Base-by-base conservation (phyloP, 2,797 vertebrate genomes). In the Botia almorhae region DNA sequence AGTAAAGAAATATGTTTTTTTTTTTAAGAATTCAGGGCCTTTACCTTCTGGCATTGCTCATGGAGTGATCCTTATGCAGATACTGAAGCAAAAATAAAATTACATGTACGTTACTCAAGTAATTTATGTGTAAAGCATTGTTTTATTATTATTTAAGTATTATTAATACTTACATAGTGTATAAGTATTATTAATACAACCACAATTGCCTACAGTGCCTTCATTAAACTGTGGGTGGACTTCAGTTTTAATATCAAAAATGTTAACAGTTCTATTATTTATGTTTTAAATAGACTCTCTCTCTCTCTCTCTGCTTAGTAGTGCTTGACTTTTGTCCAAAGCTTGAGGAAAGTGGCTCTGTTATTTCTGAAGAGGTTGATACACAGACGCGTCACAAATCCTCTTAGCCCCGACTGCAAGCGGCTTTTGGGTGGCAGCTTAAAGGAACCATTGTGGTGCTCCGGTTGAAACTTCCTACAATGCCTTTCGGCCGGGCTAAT, bases 311-410 rank as follows among this genome's bases (percentile, higher is more conserved):
- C 67, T 12, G 48, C 83, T 79, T 76, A 73, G 78, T 84, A 71
- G 64, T 76, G 80, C 80, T 86, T 84, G 85, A 85, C 82, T 84
- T 86, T 85, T 85, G 84, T 88, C 87, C 82, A 81, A 87, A 69
- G 80, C 76, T 82, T 56, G 51, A 74, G 79, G 81, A 84, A 88
- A 85, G 83, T 78, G 82, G 82, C 75, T 81, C 81, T 87, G 87
- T 85, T 90, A 88, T 85, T 87, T 88, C 76, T 88, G 78, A 85
- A 83, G 87, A 87, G 90, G 87, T 89, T 91, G 91, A 92, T 91
- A 91, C 89, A 90, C 83, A 89, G 90, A 91, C 89, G 88, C 90
- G 89, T 92, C 91, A 91, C 89, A 93, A 93, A 94, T 94, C 93
- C 92, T 93, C 92, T 94, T 93, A 93, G 89, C 87, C 87, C 85